A percentile compares a stretch with the other conserved stretches of the same genome.
phyloP scores from a whole-genome alignment of 2,113 vertebrate species.

The Ploceus nigricollis region DNA sequence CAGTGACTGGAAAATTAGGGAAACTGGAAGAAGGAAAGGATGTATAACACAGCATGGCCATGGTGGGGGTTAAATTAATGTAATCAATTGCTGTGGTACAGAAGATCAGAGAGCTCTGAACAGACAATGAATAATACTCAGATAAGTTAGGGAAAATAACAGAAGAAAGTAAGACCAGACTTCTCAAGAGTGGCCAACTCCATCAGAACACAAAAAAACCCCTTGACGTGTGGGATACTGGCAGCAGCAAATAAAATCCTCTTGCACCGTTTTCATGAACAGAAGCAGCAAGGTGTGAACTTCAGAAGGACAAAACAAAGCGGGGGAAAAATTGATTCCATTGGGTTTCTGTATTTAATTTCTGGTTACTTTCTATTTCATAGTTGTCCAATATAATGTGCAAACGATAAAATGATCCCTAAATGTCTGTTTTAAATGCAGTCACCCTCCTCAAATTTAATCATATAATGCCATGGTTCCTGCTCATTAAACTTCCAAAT shows the following conservation, averaged over 20 bases:
- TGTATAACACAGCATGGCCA: not conserved
- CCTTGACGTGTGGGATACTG: not conserved
- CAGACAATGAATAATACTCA: not conserved
- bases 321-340: accelerated
- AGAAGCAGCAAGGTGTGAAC: not conserved
- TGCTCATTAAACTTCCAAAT: not conserved
- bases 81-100: not conserved
- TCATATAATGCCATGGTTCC: not conserved
- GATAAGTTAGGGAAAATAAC: not conserved
- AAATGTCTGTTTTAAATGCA: not conserved
- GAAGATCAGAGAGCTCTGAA: not conserved
- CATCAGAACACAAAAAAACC: not conserved
- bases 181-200: not conserved
- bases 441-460: not conserved
- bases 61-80: not conserved
- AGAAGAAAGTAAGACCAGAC: not conserved
- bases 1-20: not conserved
- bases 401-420: not conserved
- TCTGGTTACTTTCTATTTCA: not conserved
- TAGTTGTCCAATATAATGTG: not conserved
- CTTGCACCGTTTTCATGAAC: not conserved
- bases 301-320: not conserved
- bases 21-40: not conserved
- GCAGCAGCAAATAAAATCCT: not conserved
- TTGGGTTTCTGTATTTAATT: not conserved